A percentile compares a stretch with the other conserved stretches of the same genome.
Conservation (phyloP, 2,797 vertebrate species). For the Toxotes lorentzi region DNA sequence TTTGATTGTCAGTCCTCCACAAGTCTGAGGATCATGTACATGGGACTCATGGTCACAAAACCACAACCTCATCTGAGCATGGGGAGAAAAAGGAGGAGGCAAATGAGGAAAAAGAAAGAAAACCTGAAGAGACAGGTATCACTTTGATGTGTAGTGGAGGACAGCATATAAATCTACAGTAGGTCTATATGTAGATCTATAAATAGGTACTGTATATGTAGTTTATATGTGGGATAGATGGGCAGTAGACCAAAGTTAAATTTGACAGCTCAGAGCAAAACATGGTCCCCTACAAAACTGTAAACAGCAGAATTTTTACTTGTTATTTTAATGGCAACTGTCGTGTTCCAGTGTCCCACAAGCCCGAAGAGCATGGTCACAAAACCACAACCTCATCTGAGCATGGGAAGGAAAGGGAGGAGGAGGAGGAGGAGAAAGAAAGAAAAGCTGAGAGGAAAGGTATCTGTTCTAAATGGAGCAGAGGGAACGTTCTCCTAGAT, state of each 20-base stretch:
- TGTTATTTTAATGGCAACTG: conserved; percentile 19
- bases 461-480: conserved; percentile 17
- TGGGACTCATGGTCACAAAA: conserved; percentile 21
- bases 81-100: not conserved
- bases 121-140: conserved; percentile 16
- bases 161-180: not conserved
- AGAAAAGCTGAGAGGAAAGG: conserved; percentile 30
- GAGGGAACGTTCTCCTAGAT: not conserved
- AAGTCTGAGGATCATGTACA: not conserved
- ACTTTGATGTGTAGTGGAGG: not conserved
- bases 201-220: not conserved
- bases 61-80: not conserved
- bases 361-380: conserved; percentile 33
- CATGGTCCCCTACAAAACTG: no score
- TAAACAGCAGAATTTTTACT: not conserved
- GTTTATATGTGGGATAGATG: not conserved
- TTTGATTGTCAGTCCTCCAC: conserved; percentile 29
- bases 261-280: not conserved
- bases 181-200: not conserved
- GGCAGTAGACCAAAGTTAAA: not conserved
- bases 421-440: not conserved
- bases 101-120: not conserved
- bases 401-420: not conserved
- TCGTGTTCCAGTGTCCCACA: conserved; percentile 36
- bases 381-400: conserved; percentile 8